These are phyloP conservation scores for Entomyzon cyanotis DNA, from an alignment of 2,113 vertebrate genomes.

Conservation along the genomic window DNA sequence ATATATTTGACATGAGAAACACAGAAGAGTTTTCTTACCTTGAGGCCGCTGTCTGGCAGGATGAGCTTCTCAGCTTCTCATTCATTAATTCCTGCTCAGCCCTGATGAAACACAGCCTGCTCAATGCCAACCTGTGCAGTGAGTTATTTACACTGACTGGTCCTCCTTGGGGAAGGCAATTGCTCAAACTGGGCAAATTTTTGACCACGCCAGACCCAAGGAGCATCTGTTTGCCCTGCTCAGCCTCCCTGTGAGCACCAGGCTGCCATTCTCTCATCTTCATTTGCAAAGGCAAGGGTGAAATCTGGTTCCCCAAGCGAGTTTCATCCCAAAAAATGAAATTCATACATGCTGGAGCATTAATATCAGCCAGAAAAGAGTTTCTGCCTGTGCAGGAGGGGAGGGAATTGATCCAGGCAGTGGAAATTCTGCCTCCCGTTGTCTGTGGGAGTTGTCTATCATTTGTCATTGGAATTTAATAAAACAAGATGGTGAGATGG, in stretches of 20 bases:
- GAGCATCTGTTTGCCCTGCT: not conserved
- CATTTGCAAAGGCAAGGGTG: not conserved
- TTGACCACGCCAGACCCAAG: not conserved
- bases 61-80: not conserved
- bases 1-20: not conserved
- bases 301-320: not conserved
- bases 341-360: not conserved
- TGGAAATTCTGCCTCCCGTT: not conserved
- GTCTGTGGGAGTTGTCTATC: not conserved
- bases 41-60: not conserved
- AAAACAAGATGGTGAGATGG: slow-evolving; percentile 3
- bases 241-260: not conserved
- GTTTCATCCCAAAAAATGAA: not conserved
- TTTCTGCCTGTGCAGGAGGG: not conserved
- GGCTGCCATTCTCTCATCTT: not conserved
- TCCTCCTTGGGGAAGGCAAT: not conserved
- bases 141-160: not conserved
- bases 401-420: not conserved
- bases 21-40: not conserved
- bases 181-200: not conserved
- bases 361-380: not conserved
- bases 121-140: not conserved
- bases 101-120: not conserved
- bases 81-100: not conserved
- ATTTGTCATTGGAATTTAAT: slow-evolving; percentile 30